Percentiles rank a stretch among this genome's conserved stretches.
Evolutionary conservation across 2,888 invertebrate species (phyloP).

Genomic region (Teleogryllus oceanicus): DNA sequence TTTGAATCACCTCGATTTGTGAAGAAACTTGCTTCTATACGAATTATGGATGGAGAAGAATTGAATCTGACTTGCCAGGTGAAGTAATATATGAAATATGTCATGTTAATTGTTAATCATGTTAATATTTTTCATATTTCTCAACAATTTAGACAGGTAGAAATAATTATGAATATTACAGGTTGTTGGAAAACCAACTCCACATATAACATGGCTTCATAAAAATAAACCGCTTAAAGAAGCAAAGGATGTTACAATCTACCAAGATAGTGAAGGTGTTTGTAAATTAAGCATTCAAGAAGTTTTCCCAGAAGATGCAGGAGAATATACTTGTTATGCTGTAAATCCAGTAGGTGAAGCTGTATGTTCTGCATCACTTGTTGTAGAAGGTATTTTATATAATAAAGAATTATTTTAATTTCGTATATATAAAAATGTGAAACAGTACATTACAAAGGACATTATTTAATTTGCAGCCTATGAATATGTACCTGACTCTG

Average conservation of each 20-base stretch:
- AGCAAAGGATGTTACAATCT: conserved; percentile 71
- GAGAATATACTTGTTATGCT: conserved; percentile 79
- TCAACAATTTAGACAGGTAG: background rate
- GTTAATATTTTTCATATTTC: background rate
- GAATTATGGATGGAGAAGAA: conserved; percentile 87
- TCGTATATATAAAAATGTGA: too few species aligned
- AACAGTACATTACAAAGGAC: background rate
- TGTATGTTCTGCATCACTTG: conserved; percentile 68
- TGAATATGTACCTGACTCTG: conserved; percentile 86
- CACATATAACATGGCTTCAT: conserved; percentile 77
- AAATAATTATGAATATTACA: conserved; percentile 30
- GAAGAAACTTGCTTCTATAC: conserved; percentile 65
- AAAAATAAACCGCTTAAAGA: conserved; percentile 67
- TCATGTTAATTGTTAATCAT: background rate
- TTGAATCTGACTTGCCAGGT: conserved; percentile 66
- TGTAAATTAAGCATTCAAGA: conserved; percentile 79
- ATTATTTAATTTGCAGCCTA: conserved; percentile 62
- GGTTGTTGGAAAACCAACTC: conserved; percentile 73
- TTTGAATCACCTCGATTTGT: conserved; percentile 73
- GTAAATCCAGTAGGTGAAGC: conserved; percentile 79
- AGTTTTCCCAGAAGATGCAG: conserved; percentile 88
- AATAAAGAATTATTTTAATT: background rate
- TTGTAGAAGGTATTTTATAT: conserved; percentile 69
- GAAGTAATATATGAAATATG: conserved; percentile 21
- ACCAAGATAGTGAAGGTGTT: conserved; percentile 72